Evolutionary conservation across 2,888 invertebrate species (phyloP), one percentile per base, ranked within the genome.

Genomic region (Tyria jacobaeae): DNA sequence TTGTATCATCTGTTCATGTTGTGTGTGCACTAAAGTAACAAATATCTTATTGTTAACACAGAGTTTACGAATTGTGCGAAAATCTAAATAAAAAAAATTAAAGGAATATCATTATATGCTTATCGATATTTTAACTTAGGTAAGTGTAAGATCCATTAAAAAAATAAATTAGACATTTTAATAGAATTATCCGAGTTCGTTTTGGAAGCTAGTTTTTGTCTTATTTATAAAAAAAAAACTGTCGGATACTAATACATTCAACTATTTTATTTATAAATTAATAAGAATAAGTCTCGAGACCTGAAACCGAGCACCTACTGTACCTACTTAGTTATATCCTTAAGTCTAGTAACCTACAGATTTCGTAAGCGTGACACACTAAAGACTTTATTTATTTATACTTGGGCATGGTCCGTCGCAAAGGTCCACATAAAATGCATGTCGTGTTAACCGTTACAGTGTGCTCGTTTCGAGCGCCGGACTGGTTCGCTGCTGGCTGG

Each of bases 401-500:
- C 57, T 64, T 60, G 54, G 21, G 62, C 70, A 73, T 73, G 67
- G 75, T 73, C 76, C 76, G 78, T 75, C 41, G 64, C 66, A 74
- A 74, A 78, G 75, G 70, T 75, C 70, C 72, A 75, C 76, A 74
- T 73, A 72, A 71, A 78, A 82, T 78, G 83, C 80, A 87, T 87
- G 89, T 83, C 87, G 88, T 83, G 81, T 84, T 75, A 87, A 92
- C 92, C 92, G 93, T 93, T 93, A 93, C 89, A 79, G 85, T 91
- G 93, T 91, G 85, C 93, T 79, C 92, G 88, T 83, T 92, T 92
- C 87, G 44, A 31, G 82, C 81, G 82, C 70, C 83, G 80, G 90
- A 91, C 92, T 91, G 92, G 93, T 91, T 90, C 85, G 85, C 82
- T 77, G 79, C 79, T 80, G 84, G 82, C 73, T 81, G 82, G 90